Conservation (phyloP, 2,888 invertebrate genomes). For the Agonopterix subpropinquella region DNA sequence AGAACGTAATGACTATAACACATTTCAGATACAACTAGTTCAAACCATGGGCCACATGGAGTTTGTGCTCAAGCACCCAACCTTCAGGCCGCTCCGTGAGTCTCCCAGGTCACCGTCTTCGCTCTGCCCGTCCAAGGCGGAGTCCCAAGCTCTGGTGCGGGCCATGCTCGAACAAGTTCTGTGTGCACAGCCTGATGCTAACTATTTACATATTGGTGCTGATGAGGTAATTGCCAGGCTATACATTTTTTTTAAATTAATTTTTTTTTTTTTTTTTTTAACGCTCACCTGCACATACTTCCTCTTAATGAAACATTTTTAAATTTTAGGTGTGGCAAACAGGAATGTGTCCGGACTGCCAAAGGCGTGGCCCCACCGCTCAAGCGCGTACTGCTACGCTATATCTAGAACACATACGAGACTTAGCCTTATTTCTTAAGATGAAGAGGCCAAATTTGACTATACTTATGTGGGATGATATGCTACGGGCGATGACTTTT, state of each 20-base stretch:
- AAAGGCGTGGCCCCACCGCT: slow-evolving; percentile 52
- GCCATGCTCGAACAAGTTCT: slow-evolving; percentile 84
- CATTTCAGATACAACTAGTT: slow-evolving; percentile 79
- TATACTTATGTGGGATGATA: slow-evolving; percentile 92
- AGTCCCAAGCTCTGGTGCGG: slow-evolving; percentile 76
- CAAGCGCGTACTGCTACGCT: slow-evolving; percentile 73
- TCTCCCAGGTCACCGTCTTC: slow-evolving; percentile 78
- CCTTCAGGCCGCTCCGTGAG: slow-evolving; percentile 81
- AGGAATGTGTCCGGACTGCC: slow-evolving; percentile 77
- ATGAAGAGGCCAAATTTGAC: slow-evolving; percentile 77
- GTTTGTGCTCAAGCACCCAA: slow-evolving; percentile 84
- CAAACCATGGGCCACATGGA: slow-evolving; percentile 94
- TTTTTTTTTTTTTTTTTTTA: too few relatives aligned
- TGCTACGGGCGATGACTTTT: slow-evolving; percentile 79
- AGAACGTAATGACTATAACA: too few relatives aligned
- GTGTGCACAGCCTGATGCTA: slow-evolving; percentile 77
- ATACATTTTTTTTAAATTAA: too few relatives aligned
- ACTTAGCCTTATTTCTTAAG: slow-evolving; percentile 76
- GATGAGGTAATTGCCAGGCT: slow-evolving; percentile 84
- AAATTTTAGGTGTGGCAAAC: slow-evolving; percentile 81
- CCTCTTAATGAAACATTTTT: neutral
- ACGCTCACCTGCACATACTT: too few relatives aligned
- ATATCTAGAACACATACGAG: slow-evolving; percentile 80
- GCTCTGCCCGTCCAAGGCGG: slow-evolving; percentile 82
- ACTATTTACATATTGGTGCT: slow-evolving; percentile 86